A percentile compares a stretch with the other conserved stretches of the same genome.
These are phyloP conservation scores for Lacerta viridis DNA, from an alignment of 2,797 vertebrate species.

Conservation along the genomic window DNA sequence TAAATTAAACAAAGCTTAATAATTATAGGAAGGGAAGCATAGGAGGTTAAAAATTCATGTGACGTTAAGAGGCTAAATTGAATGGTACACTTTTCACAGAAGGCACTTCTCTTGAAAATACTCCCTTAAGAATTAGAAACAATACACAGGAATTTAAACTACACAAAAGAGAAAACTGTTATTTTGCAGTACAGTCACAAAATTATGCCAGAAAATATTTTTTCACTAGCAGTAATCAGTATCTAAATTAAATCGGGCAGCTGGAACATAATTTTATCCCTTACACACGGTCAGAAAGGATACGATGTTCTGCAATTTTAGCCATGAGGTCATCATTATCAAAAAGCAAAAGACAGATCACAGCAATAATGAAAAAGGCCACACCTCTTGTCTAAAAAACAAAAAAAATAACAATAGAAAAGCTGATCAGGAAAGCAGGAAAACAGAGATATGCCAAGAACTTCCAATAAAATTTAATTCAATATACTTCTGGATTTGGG, in stretches of 20 bases:
- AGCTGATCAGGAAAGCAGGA: not conserved
- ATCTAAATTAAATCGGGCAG: not conserved
- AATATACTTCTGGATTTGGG: not conserved
- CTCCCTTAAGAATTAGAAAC: not conserved
- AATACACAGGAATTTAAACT: not conserved
- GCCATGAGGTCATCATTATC: slow-evolving; percentile 99
- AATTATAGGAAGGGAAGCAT: not conserved
- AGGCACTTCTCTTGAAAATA: not conserved
- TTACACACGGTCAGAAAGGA: slow-evolving; percentile 82
- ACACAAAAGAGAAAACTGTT: not conserved
- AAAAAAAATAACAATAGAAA: slow-evolving; percentile 11
- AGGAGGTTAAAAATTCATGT: not conserved
- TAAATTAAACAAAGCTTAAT: not conserved
- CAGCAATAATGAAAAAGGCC: slow-evolving; percentile 95
- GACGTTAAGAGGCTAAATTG: not conserved
- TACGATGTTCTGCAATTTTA: slow-evolving; percentile 99
- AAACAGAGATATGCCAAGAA: not conserved
- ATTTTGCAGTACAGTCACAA: not conserved
- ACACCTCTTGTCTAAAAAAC: slow-evolving; percentile 91
- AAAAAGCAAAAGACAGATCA: slow-evolving; percentile 95
- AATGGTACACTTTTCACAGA: not conserved
- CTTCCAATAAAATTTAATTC: not conserved
- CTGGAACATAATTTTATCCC: not conserved
- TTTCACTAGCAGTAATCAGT: not conserved
- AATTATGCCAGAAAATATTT: not conserved